Evolutionary conservation across 2,113 vertebrate species (phyloP).

Genomic region (Emydocephalus ijimae): DNA sequence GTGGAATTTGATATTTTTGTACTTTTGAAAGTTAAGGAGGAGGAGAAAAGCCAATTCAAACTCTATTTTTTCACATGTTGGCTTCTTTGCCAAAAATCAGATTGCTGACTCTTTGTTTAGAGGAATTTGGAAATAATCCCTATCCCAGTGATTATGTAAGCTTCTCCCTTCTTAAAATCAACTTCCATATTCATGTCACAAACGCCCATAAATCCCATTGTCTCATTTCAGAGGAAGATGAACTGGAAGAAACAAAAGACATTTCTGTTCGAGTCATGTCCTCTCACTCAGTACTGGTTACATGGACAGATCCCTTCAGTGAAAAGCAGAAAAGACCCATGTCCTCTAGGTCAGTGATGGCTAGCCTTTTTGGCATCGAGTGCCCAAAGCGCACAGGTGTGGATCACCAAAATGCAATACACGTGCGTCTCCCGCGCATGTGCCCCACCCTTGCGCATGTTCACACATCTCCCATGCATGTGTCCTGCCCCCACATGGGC

Average conservation of each 20-base stretch:
- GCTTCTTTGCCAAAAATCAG: not conserved
- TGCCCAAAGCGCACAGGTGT: too few species aligned
- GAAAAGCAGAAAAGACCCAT: slow-evolving; percentile 79
- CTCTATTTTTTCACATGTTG: not conserved
- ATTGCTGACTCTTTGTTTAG: not conserved
- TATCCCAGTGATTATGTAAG: not conserved
- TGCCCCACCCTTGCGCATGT: too few species aligned
- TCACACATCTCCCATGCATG: too few species aligned
- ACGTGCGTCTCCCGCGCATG: too few species aligned
- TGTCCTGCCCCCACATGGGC: too few species aligned
- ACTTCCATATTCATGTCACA: not conserved
- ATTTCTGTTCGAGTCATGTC: slow-evolving; percentile 91
- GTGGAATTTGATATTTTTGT: not conserved
- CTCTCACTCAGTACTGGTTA: slow-evolving; percentile 90
- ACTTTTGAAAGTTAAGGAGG: not conserved
- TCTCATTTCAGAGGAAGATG: slow-evolving; percentile 79
- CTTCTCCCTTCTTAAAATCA: not conserved
- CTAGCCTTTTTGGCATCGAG: too few species aligned
- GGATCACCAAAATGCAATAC: too few species aligned
- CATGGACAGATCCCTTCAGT: slow-evolving; percentile 87
- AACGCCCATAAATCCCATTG: not conserved
- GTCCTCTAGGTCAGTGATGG: slow-evolving; percentile 55
- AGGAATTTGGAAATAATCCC: not conserved
- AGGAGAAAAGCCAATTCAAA: not conserved
- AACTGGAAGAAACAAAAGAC: slow-evolving; percentile 80